These are phyloP conservation scores for Pristionchus exspectatus DNA, from an alignment of 2,888 invertebrate species.

Conservation along the genomic window DNA sequence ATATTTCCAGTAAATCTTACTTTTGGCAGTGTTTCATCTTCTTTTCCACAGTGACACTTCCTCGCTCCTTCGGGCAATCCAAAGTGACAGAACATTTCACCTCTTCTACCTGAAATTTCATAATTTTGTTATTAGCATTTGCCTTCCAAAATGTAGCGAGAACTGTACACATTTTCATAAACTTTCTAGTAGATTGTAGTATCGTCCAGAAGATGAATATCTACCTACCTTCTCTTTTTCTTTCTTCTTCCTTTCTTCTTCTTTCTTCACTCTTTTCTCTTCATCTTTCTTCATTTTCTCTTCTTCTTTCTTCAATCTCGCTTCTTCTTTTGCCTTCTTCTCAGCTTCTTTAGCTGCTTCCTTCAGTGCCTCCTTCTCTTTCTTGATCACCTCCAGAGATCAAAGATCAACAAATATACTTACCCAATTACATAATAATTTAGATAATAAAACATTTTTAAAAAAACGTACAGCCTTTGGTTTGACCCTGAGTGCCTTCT, in stretches of 20 bases:
- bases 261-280: slow-evolving; percentile 38
- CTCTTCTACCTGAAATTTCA: not conserved
- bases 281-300: slow-evolving; percentile 27
- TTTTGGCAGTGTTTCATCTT: not conserved
- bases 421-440: not conserved
- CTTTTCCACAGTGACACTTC: not conserved
- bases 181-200: too few relatives aligned
- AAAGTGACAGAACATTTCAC: not conserved
- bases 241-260: not conserved
- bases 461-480: slow-evolving; percentile 40
- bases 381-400: slow-evolving; percentile 45
- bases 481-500: slow-evolving; percentile 44
- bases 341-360: slow-evolving; percentile 45
- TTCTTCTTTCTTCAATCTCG: slow-evolving; percentile 48
- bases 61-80: slow-evolving; percentile 23
- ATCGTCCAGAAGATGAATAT: too few relatives aligned
- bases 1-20: not conserved
- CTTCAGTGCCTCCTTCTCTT: slow-evolving; percentile 43
- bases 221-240: slow-evolving; percentile 13
- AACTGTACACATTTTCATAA: too few relatives aligned
- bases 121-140: too few relatives aligned
- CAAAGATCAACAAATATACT: not conserved
- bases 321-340: slow-evolving; percentile 52
- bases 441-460: not conserved
- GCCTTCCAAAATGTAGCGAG: too few relatives aligned